phyloP scores from a whole-genome alignment of 2,888 invertebrate genomes.

The Cyclophora punctaria region DNA sequence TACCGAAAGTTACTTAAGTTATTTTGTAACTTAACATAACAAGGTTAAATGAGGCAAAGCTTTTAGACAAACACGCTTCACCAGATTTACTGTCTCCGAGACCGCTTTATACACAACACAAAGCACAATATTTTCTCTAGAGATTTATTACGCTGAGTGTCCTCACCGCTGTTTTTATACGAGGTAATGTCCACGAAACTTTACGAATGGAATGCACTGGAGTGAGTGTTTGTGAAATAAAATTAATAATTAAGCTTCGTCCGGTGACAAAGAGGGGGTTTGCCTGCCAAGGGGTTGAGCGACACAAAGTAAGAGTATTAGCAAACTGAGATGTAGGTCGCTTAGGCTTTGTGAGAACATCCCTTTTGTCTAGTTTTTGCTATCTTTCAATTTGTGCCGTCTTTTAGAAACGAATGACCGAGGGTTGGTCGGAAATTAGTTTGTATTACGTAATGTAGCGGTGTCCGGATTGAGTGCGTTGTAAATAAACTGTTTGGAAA shows the following conservation, averaged over 20 bases:
- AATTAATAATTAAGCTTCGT: constrained; percentile 28
- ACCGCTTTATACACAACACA: constrained; percentile 34
- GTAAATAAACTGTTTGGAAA: no score
- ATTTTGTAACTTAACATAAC: constrained; percentile 48
- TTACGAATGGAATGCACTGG: neutral
- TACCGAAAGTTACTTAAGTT: constrained; percentile 30
- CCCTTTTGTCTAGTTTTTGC: constrained; percentile 57
- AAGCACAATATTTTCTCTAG: constrained; percentile 34
- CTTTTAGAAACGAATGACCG: constrained; percentile 40
- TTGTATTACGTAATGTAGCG: no score
- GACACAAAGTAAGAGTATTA: constrained; percentile 56
- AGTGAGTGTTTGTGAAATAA: constrained; percentile 9
- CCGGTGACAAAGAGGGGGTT: constrained; percentile 20
- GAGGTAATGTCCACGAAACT: neutral
- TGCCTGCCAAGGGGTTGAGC: constrained; percentile 29
- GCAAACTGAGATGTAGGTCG: constrained; percentile 50
- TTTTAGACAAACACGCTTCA: constrained; percentile 55
- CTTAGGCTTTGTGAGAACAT: constrained; percentile 45
- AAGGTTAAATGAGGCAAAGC: constrained; percentile 55
- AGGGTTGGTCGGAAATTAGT: no score
- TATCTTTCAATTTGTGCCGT: constrained; percentile 34
- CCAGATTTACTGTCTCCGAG: constrained; percentile 40
- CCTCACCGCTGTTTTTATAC: constrained; percentile 6
- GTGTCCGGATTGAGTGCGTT: no score
- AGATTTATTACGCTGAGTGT: constrained; percentile 26